phyloP scores from a whole-genome alignment of 2,797 vertebrate species.

The Tauraco hartlaubi region DNA sequence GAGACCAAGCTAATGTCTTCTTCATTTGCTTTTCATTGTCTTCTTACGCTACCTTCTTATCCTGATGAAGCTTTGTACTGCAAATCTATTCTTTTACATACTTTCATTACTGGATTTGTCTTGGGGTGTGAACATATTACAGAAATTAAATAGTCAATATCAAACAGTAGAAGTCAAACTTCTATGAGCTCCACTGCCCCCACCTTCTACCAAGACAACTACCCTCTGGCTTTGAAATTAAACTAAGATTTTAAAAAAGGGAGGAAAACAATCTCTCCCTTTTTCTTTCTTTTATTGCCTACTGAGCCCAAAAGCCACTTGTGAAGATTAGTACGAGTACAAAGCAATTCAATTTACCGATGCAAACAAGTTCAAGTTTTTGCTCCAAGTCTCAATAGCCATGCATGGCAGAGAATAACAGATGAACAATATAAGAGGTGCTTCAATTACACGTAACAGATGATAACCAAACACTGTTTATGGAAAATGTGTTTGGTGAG shows the following conservation, averaged over 20 bases:
- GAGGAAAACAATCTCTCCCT: fast-evolving
- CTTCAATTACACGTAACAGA: not conserved
- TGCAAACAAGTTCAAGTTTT: not conserved
- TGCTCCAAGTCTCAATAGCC: not conserved
- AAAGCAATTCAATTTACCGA: not conserved
- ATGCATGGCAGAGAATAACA: not conserved
- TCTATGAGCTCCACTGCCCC: not conserved
- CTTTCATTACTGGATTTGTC: not conserved
- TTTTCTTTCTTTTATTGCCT: not conserved
- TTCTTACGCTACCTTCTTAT: not conserved
- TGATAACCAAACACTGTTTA: not conserved
- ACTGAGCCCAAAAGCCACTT: not conserved
- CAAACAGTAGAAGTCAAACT: not conserved
- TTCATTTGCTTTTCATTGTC: not conserved
- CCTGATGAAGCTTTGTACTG: not conserved
- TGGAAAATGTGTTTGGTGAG: not conserved
- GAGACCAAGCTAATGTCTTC: not conserved
- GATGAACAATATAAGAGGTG: not conserved
- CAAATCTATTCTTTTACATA: not conserved
- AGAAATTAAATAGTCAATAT: not conserved
- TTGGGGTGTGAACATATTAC: not conserved
- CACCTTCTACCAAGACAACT: not conserved
- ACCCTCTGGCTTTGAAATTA: not conserved
- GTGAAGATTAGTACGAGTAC: not conserved
- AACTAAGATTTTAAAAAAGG: not conserved